A percentile compares a stretch with the other conserved stretches of the same genome.
Evolutionary conservation across 2,113 vertebrate genomes (phyloP).

Genomic region (Callopanchax toddi): DNA sequence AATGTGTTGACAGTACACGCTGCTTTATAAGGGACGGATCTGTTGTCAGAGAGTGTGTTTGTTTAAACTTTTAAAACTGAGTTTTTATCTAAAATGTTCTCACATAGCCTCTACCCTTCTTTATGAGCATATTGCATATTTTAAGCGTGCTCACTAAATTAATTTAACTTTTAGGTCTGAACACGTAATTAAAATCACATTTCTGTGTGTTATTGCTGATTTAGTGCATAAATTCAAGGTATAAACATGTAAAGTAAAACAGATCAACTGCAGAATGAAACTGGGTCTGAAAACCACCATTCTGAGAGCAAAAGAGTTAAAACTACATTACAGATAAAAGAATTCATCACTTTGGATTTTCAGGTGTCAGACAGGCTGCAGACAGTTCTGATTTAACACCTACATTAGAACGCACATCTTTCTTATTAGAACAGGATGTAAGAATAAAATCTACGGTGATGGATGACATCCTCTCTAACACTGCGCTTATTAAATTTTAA

Average conservation of each 20-base stretch:
- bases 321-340: not conserved
- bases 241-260: too few relatives aligned
- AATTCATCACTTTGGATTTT: not conserved
- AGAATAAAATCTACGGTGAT: slow-evolving; percentile 16
- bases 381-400: slow-evolving; percentile 1
- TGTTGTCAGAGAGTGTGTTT: slow-evolving; percentile 14
- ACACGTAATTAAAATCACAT: too few relatives aligned
- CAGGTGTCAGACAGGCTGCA: not conserved
- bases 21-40: slow-evolving; percentile 1
- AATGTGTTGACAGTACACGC: slow-evolving; percentile 26
- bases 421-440: slow-evolving; percentile 1
- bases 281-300: too few relatives aligned
- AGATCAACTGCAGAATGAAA: too few relatives aligned
- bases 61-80: slow-evolving; percentile 3
- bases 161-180: too few relatives aligned
- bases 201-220: too few relatives aligned
- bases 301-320: too few relatives aligned
- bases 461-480: not conserved
- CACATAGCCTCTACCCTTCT: slow-evolving; percentile 1
- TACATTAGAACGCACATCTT: slow-evolving; percentile 2
- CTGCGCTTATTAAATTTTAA: slow-evolving; percentile 25
- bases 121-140: not conserved
- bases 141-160: not conserved
- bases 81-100: not conserved
- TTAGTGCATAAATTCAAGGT: too few relatives aligned